These are phyloP conservation scores for Corythornis vintsioides DNA, from an alignment of 2,113 vertebrate species.

Conservation along the genomic window DNA sequence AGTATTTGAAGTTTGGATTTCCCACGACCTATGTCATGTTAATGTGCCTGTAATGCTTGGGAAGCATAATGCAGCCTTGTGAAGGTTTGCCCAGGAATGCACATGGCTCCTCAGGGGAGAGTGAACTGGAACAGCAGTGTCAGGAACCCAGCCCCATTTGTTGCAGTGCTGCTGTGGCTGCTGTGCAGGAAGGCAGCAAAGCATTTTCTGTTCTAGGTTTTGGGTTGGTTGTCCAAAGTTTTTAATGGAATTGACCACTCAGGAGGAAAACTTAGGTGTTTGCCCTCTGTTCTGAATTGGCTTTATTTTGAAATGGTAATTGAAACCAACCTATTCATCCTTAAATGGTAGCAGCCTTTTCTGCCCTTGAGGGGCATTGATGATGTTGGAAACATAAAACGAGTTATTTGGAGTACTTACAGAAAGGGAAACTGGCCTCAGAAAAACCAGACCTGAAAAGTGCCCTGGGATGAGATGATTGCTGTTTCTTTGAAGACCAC, in stretches of 20 bases:
- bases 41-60: conserved; percentile 39
- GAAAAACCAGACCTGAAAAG: background rate
- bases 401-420: background rate
- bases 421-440: background rate
- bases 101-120: background rate
- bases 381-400: background rate
- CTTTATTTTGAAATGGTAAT: background rate
- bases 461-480: background rate
- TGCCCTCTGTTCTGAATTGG: background rate
- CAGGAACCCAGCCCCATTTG: background rate
- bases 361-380: background rate
- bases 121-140: background rate
- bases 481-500: background rate
- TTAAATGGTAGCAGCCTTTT: background rate
- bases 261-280: background rate
- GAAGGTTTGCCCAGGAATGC: conserved; percentile 6
- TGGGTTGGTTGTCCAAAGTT: background rate
- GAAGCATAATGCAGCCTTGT: background rate
- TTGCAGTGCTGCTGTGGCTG: background rate
- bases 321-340: background rate
- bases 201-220: background rate
- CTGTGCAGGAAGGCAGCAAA: background rate
- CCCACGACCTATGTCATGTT: conserved; percentile 29
- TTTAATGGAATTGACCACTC: background rate
- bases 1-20: conserved; percentile 65